Evolutionary conservation across 2,888 invertebrate species (phyloP).

Genomic region (Drosophila mayaguana): DNA sequence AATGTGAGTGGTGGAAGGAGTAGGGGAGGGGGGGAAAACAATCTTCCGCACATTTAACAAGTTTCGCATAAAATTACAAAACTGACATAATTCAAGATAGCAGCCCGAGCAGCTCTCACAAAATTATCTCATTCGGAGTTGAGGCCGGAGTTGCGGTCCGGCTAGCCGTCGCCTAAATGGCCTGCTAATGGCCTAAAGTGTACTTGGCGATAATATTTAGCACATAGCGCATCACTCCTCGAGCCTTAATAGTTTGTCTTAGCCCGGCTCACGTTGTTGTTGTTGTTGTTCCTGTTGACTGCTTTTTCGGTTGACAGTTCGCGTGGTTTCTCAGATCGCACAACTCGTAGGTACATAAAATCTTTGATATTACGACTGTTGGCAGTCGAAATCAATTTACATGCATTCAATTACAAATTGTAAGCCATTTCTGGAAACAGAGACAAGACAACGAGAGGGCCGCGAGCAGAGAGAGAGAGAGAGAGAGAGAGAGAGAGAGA

Average conservation of each 20-base stretch:
- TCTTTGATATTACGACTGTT: slow-evolving; percentile 53
- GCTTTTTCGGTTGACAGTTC: slow-evolving; percentile 36
- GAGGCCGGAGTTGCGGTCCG: neutral
- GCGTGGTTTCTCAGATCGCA: slow-evolving; percentile 21
- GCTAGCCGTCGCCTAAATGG: slow-evolving; percentile 66
- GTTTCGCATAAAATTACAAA: slow-evolving; percentile 79
- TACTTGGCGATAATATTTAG: slow-evolving; percentile 80
- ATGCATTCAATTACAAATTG: slow-evolving; percentile 81
- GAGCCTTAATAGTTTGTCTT: slow-evolving; percentile 20
- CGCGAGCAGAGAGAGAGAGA: neutral
- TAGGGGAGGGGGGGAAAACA: neutral
- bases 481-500: neutral
- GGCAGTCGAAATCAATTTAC: slow-evolving; percentile 78
- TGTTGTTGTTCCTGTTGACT: neutral
- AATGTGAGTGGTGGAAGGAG: neutral
- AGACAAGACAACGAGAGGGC: neutral
- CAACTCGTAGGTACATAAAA: slow-evolving; percentile 55
- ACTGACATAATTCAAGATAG: slow-evolving; percentile 84
- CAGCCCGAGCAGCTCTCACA: slow-evolving; percentile 53
- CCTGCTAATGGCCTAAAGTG: slow-evolving; percentile 82
- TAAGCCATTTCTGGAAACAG: slow-evolving; percentile 54
- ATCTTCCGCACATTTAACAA: slow-evolving; percentile 66
- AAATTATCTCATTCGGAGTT: slow-evolving; percentile 66
- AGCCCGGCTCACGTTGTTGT: neutral
- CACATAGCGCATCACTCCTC: slow-evolving; percentile 69